Percentiles rank a stretch among this genome's conserved stretches.
Evolutionary conservation across 2,797 vertebrate genomes (phyloP).

Genomic region (Chrysocyon brachyurus): DNA sequence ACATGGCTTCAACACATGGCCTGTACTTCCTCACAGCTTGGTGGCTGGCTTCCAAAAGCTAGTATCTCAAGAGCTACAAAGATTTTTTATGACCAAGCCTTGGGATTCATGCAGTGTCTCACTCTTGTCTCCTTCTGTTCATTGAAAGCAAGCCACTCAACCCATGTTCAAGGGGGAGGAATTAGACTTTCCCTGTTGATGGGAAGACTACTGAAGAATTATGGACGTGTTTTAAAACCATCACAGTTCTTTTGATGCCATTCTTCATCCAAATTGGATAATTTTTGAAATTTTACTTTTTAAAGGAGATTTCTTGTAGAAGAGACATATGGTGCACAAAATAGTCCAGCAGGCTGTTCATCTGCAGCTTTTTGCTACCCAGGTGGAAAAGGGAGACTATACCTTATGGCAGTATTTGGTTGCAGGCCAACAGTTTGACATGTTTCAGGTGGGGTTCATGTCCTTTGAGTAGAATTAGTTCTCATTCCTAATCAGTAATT

Average conservation of each 20-base stretch:
- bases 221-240: slow-evolving; percentile 35
- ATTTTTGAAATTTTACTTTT: slow-evolving; percentile 18
- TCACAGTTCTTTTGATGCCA: slow-evolving; percentile 37
- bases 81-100: slow-evolving; percentile 30
- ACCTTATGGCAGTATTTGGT: background rate
- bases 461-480: slow-evolving; percentile 46
- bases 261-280: slow-evolving; percentile 50
- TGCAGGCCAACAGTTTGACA: background rate
- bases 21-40: background rate
- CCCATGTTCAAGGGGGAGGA: background rate
- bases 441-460: background rate
- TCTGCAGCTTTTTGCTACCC: slow-evolving; percentile 22
- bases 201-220: slow-evolving; percentile 23
- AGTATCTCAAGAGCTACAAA: background rate
- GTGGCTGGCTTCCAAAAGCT: background rate
- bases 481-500: background rate
- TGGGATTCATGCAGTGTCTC: background rate
- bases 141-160: background rate
- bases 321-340: background rate
- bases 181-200: background rate
- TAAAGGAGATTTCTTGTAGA: slow-evolving; percentile 51
- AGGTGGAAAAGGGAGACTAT: slow-evolving; percentile 25
- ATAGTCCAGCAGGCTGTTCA: background rate
- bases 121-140: background rate
- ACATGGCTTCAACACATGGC: background rate